Evolutionary conservation across 1,140 invertebrate species (phyloP).

Genomic region (Hesperophylax magnus): DNA sequence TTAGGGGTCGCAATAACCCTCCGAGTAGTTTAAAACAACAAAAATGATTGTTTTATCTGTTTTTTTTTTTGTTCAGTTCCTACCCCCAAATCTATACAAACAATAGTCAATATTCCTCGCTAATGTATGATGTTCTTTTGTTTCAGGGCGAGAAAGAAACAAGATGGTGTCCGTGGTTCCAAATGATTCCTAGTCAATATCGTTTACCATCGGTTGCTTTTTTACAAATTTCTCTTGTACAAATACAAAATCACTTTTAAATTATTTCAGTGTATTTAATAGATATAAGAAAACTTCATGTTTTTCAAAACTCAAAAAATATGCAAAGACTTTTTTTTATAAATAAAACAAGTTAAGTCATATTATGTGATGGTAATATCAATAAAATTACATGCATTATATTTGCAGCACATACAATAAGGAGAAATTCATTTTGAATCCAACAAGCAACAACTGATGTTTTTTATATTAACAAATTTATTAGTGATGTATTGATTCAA

Average conservation of each 20-base stretch:
- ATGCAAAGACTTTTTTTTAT: background rate
- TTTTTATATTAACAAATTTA: background rate
- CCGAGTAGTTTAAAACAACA: too few relatives aligned
- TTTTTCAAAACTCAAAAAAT: conserved; percentile 13
- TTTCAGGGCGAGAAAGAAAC: conserved; percentile 2
- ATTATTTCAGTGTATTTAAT: conserved; percentile 35
- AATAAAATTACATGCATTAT: background rate
- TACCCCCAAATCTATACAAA: too few relatives aligned
- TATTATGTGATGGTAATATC: background rate
- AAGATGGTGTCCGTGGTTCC: conserved; percentile 29
- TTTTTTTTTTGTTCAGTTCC: too few relatives aligned
- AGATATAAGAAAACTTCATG: conserved; percentile 29
- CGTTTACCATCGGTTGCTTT: conserved; percentile 49
- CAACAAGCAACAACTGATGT: background rate
- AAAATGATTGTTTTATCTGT: too few relatives aligned
- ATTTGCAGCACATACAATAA: background rate
- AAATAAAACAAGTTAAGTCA: background rate
- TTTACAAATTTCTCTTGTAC: conserved; percentile 44
- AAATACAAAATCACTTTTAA: conserved; percentile 45
- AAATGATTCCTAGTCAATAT: conserved; percentile 55
- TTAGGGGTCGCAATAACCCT: too few relatives aligned
- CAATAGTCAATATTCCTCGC: too few relatives aligned
- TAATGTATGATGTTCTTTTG: conserved; percentile 9
- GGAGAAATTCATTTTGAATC: too few relatives aligned
- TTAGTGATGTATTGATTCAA: background rate